These are phyloP conservation scores for Setophaga coronata DNA, from an alignment of 2,113 vertebrate species.

Conservation along the genomic window DNA sequence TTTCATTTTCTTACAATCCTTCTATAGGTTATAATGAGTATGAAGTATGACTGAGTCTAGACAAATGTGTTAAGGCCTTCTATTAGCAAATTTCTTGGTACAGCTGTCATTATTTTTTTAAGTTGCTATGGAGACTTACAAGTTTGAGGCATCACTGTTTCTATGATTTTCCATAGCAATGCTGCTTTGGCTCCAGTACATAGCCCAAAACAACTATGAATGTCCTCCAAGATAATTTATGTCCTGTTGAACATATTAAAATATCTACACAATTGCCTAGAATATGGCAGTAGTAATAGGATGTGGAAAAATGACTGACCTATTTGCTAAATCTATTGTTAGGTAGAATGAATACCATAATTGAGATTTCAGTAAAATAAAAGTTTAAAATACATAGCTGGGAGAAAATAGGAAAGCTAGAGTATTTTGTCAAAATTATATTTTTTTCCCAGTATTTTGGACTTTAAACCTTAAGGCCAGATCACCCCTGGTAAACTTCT, in stretches of 20 bases:
- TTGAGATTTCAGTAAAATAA: not conserved
- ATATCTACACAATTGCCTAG: not conserved
- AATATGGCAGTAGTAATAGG: not conserved
- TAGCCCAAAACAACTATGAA: not conserved
- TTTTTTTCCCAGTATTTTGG: not conserved
- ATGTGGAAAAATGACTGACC: not conserved
- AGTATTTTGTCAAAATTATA: not conserved
- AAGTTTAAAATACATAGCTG: not conserved
- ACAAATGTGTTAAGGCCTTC: conserved; percentile 48
- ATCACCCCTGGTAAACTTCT: not conserved
- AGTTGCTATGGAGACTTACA: conserved; percentile 49
- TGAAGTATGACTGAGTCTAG: conserved; percentile 11
- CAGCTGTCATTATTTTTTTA: conserved; percentile 61
- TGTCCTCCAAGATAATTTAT: conserved; percentile 1
- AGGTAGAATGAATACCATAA: not conserved
- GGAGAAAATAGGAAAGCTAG: not conserved
- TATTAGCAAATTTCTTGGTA: conserved; percentile 51
- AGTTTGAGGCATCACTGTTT: conserved; percentile 32
- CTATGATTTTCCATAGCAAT: conserved; percentile 14
- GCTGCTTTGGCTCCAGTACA: not conserved
- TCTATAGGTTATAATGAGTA: conserved; percentile 1
- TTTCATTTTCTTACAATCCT: not conserved
- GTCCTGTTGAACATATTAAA: not conserved
- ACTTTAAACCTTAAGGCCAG: not conserved
- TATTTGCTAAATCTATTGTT: not conserved